phyloP scores from a whole-genome alignment of 2,113 vertebrate species.

The Natator depressus region DNA sequence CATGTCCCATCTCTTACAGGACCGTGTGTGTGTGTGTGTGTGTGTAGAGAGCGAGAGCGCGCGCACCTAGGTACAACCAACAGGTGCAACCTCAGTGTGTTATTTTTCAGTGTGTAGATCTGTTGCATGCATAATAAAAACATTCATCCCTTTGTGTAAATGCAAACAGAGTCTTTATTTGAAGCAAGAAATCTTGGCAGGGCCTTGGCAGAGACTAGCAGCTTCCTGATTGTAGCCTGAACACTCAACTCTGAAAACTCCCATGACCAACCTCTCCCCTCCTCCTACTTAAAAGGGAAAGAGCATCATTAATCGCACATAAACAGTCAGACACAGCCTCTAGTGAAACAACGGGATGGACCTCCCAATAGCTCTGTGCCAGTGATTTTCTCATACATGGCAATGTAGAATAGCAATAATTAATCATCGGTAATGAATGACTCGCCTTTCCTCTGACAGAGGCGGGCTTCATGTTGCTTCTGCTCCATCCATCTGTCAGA shows the following conservation, averaged over 20 bases:
- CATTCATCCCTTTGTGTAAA: not conserved
- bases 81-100: not conserved
- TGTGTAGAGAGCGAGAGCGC: too few species aligned
- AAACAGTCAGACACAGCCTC: not conserved
- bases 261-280: not conserved
- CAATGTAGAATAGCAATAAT: rapidly evolving
- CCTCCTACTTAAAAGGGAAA: not conserved
- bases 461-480: not conserved
- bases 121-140: not conserved
- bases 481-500: not conserved
- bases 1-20: not conserved
- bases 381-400: not conserved
- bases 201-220: not conserved
- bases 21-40: too few species aligned
- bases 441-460: not conserved
- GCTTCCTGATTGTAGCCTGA: not conserved
- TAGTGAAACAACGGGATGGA: not conserved
- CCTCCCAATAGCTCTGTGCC: rapidly evolving
- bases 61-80: too few species aligned
- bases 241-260: not conserved
- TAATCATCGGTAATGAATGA: not conserved
- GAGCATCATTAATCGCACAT: not conserved
- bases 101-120: not conserved
- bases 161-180: not conserved
- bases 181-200: not conserved